Evolutionary conservation across 2,113 vertebrate species (phyloP).

Genomic region (Globicephala melas): DNA sequence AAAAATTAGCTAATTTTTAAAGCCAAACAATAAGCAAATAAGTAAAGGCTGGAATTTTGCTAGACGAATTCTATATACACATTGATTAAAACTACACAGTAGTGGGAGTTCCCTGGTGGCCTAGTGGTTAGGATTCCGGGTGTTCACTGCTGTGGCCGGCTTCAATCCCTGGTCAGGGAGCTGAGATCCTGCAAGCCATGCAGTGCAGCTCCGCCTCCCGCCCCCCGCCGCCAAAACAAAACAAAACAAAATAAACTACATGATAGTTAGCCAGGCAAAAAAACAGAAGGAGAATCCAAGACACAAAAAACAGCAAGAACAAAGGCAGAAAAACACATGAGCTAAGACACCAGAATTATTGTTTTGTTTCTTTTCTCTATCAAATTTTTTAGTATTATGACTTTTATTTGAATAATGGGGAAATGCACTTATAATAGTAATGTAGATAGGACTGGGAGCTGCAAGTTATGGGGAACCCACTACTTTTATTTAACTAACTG

Average conservation of each 20-base stretch:
- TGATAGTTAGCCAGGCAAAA: neutral
- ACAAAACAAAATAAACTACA: neutral
- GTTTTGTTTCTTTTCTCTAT: neutral
- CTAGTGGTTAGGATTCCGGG: too few species aligned
- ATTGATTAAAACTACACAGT: neutral
- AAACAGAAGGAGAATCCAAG: neutral
- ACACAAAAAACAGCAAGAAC: neutral
- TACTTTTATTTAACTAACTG: neutral
- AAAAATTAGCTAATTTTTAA: neutral
- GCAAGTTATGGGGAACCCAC: neutral
- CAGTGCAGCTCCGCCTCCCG: too few species aligned
- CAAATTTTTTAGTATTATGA: neutral
- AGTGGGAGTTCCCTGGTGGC: too few species aligned
- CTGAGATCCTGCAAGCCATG: too few species aligned
- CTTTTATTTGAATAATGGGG: neutral
- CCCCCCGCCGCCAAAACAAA: too few species aligned
- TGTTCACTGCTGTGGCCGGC: too few species aligned
- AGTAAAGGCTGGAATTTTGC: neutral
- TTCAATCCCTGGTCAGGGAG: too few species aligned
- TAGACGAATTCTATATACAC: neutral
- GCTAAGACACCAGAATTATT: neutral
- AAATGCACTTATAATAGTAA: neutral
- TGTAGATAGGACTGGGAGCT: neutral
- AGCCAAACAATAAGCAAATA: neutral
- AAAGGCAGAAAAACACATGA: neutral